phyloP scores from a whole-genome alignment of 2,797 vertebrate genomes.

The Hydrocynus forskahlii region DNA sequence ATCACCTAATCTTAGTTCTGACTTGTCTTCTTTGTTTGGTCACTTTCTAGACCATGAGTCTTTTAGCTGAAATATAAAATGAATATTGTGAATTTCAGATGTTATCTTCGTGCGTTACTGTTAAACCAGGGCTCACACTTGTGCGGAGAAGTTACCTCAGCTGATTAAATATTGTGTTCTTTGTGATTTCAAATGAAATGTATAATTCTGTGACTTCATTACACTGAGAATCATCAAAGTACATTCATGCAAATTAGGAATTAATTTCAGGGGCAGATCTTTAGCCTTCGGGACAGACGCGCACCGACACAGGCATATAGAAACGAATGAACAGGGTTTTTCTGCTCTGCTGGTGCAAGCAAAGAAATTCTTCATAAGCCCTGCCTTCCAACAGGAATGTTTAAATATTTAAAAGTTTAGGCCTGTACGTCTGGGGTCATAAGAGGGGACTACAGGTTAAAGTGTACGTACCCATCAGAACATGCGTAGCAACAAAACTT shows the following conservation, averaged over 20 bases:
- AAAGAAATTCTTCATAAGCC: not conserved
- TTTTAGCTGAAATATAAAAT: no score
- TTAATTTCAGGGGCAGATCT: conserved; percentile 9
- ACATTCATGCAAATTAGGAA: conserved; percentile 2
- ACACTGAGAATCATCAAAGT: not conserved
- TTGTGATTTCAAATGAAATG: not conserved
- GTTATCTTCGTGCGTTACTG: not conserved
- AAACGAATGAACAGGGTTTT: not conserved
- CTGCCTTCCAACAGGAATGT: not conserved
- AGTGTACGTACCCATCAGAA: no score
- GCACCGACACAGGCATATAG: not conserved
- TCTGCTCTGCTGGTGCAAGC: not conserved
- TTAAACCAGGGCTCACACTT: no score
- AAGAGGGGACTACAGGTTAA: not conserved
- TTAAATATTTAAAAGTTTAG: not conserved
- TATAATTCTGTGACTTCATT: conserved; percentile 1
- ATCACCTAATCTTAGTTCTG: no score
- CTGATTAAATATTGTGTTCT: not conserved
- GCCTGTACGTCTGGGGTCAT: not conserved
- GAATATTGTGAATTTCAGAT: not conserved
- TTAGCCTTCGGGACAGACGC: not conserved
- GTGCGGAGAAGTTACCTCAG: not conserved
- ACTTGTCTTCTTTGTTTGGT: no score
- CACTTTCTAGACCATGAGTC: no score
- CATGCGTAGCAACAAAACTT: no score